Conservation (phyloP, 2,888 invertebrate species). For the Quadroppia sp. region DNA sequence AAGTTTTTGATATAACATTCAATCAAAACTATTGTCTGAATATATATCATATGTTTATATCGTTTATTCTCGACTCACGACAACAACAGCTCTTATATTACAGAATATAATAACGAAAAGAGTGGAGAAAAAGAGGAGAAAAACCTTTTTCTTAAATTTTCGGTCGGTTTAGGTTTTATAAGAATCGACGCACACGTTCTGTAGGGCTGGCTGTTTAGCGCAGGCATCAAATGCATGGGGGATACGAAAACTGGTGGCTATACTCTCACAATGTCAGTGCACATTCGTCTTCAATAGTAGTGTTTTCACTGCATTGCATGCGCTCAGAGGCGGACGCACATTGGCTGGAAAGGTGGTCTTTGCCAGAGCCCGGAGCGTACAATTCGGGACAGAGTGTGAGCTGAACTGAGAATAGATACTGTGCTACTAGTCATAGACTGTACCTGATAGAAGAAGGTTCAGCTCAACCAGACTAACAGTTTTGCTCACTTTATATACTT, state of each 20-base stretch:
- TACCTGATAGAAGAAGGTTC: slow-evolving; percentile 23
- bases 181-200: slow-evolving; percentile 7
- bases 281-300: background rate
- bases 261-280: background rate
- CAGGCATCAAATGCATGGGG: background rate
- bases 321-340: slow-evolving; percentile 29
- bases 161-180: background rate
- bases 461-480: background rate
- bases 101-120: slow-evolving; percentile 10
- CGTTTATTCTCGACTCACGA: background rate
- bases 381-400: slow-evolving; percentile 21
- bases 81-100: slow-evolving; percentile 8
- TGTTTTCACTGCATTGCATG: slow-evolving; percentile 25
- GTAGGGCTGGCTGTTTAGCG: background rate
- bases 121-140: background rate
- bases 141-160: slow-evolving; percentile 27
- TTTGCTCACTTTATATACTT: background rate
- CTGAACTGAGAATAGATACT: slow-evolving; percentile 9
- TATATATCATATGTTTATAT: background rate
- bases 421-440: slow-evolving; percentile 33
- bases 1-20: background rate
- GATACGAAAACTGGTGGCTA: slow-evolving; percentile 19
- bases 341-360: slow-evolving; percentile 33
- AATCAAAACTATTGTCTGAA: background rate
- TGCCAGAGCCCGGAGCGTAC: slow-evolving; percentile 31